Conservation (phyloP, 1,140 invertebrate species). For the Mizuhopecten yessoensis region DNA sequence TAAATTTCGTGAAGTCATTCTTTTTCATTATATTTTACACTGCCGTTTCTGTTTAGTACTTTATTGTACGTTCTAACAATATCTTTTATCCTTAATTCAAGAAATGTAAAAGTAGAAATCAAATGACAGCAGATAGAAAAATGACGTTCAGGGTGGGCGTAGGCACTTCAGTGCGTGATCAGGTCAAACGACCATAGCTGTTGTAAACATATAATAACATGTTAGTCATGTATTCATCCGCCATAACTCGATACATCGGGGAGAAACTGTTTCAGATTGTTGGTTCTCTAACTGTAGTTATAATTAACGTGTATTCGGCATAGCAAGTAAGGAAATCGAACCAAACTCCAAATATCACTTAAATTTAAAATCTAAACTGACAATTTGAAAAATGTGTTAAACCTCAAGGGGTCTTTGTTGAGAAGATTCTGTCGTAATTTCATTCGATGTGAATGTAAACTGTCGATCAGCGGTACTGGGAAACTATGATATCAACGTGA, state of each 20-base stretch:
- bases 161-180: neutral
- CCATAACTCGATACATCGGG: too few relatives aligned
- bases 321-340: neutral
- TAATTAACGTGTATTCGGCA: too few relatives aligned
- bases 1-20: too few relatives aligned
- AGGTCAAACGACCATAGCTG: neutral
- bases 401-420: slow-evolving; percentile 12
- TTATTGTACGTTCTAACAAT: too few relatives aligned
- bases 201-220: neutral
- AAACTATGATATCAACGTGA: neutral
- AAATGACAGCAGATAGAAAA: too few relatives aligned
- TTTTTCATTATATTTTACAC: neutral
- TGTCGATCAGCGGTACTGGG: neutral
- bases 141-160: too few relatives aligned
- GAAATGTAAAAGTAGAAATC: neutral
- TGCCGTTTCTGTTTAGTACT: neutral
- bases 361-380: neutral
- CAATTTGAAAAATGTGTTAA: slow-evolving; percentile 1
- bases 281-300: too few relatives aligned
- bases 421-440: slow-evolving; percentile 19
- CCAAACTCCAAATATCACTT: neutral
- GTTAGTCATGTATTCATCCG: too few relatives aligned
- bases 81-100: neutral
- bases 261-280: too few relatives aligned
- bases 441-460: neutral